Conservation (phyloP, 2,797 vertebrate species). For the Syndactyla subalaris region DNA sequence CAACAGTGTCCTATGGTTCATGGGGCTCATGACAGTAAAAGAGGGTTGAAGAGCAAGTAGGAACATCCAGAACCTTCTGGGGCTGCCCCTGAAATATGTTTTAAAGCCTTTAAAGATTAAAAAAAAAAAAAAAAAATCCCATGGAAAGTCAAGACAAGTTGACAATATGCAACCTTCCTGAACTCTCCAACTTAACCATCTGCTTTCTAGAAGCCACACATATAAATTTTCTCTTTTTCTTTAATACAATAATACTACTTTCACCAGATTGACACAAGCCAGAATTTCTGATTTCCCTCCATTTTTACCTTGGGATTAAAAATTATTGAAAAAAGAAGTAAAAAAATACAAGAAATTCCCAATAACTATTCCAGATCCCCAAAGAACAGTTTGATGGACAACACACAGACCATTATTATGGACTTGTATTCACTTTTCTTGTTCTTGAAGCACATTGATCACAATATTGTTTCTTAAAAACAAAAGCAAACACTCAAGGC, state of each 20-base stretch:
- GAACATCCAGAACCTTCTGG: neutral
- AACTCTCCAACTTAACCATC: neutral
- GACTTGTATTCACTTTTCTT: neutral
- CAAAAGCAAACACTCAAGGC: neutral
- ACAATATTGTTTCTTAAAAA: neutral
- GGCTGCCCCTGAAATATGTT: neutral
- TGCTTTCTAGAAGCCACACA: neutral
- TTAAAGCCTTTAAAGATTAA: neutral
- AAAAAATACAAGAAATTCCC: neutral
- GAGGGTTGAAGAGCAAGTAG: neutral
- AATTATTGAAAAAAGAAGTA: neutral
- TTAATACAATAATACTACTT: neutral
- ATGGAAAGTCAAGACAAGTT: neutral
- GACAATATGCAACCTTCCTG: neutral
- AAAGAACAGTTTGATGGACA: neutral
- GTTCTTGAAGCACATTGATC: neutral
- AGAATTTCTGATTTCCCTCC: neutral
- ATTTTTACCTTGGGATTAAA: neutral
- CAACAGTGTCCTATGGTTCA: neutral
- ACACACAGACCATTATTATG: neutral
- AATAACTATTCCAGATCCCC: neutral
- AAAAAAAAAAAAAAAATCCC: neutral
- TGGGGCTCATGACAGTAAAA: neutral
- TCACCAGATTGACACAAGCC: neutral
- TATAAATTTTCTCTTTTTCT: neutral